These are phyloP conservation scores for Bombus sylvicola DNA, from an alignment of 1,140 invertebrate genomes.

Conservation along the genomic window DNA sequence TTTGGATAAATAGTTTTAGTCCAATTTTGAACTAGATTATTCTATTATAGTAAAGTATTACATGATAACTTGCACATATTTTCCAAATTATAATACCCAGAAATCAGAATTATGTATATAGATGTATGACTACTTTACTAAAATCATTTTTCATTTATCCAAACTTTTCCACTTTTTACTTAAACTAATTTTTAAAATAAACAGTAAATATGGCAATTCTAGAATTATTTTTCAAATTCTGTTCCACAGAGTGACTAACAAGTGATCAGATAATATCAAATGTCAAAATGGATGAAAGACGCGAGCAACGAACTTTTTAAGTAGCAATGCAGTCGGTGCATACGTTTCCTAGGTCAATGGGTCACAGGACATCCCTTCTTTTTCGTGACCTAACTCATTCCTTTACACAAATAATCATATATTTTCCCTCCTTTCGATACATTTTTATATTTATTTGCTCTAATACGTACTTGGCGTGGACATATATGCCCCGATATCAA, in stretches of 20 bases:
- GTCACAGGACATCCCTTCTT: conserved; percentile 16
- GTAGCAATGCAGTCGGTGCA: not conserved
- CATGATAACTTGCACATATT: too few species aligned
- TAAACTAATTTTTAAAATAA: not conserved
- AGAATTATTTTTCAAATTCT: not conserved
- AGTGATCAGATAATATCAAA: not conserved
- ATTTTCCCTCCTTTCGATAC: not conserved
- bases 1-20: not conserved
- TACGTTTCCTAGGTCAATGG: conserved; percentile 36
- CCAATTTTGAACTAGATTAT: too few species aligned
- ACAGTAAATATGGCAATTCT: too few species aligned
- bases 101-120: too few species aligned
- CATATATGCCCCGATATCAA: conserved; percentile 44
- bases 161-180: not conserved
- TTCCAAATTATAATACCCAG: too few species aligned
- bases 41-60: too few species aligned
- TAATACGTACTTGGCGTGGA: conserved; percentile 39
- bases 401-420: not conserved
- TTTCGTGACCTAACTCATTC: not conserved
- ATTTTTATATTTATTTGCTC: not conserved
- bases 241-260: not conserved
- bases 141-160: too few species aligned
- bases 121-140: too few species aligned
- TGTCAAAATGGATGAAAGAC: not conserved
- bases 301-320: not conserved